Conservation (phyloP, 2,113 vertebrate species). For the Drymodes brunneopygia region DNA sequence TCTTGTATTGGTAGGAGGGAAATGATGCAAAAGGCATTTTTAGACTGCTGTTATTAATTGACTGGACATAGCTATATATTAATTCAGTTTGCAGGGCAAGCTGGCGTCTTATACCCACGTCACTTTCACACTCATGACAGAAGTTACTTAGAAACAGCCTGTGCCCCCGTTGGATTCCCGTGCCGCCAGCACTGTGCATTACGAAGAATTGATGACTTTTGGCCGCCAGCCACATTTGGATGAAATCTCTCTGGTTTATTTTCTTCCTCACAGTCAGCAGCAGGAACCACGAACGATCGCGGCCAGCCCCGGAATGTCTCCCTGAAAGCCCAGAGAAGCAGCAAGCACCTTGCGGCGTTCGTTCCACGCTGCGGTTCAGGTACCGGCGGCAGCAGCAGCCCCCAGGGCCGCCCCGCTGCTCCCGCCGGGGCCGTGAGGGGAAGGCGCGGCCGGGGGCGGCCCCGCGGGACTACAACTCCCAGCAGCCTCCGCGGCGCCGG, state of each 20-base stretch:
- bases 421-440: background rate
- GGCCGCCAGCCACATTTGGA: fast-evolving
- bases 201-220: background rate
- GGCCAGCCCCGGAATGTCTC: background rate
- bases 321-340: background rate
- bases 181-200: background rate
- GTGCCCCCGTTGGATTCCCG: background rate
- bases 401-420: background rate
- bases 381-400: fast-evolving
- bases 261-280: background rate
- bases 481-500: background rate
- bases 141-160: background rate
- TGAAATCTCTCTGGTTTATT: background rate
- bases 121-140: background rate
- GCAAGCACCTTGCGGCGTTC: background rate
- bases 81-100: background rate
- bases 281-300: background rate
- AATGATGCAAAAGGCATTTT: background rate
- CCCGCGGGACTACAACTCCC: conserved; percentile 24
- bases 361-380: background rate
- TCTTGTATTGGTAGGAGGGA: background rate
- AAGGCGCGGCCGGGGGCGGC: background rate
- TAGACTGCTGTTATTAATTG: background rate
- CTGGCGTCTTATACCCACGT: background rate
- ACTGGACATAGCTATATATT: background rate